Conservation (phyloP, 2,888 invertebrate genomes). For the Atherix ibis region DNA sequence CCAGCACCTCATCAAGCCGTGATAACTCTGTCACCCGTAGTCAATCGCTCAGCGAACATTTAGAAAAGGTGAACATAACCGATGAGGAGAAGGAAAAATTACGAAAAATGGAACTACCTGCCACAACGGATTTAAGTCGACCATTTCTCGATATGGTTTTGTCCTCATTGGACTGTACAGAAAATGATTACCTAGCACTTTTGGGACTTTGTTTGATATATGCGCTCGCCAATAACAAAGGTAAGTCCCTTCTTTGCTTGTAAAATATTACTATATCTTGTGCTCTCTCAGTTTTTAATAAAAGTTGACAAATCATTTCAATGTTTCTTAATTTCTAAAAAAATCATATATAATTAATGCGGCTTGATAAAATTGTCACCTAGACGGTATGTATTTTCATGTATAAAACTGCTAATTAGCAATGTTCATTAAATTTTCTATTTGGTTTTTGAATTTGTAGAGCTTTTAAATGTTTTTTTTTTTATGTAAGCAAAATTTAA, state of each 20-base stretch:
- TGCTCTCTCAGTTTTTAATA: too few relatives aligned
- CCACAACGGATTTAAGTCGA: constrained; percentile 18
- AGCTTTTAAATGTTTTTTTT: background rate
- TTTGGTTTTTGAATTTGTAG: background rate
- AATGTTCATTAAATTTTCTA: background rate
- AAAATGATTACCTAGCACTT: constrained; percentile 88
- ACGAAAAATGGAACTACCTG: constrained; percentile 15
- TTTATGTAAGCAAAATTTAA: too few relatives aligned
- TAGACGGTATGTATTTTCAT: constrained; percentile 7
- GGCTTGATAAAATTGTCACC: constrained; percentile 4
- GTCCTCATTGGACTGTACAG: constrained; percentile 70
- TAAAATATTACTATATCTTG: too few relatives aligned
- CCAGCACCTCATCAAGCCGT: constrained; percentile 12
- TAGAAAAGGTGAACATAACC: constrained; percentile 58
- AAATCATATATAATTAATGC: too few relatives aligned
- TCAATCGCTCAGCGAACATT: constrained; percentile 8
- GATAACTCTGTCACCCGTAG: constrained; percentile 8
- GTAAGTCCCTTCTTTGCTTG: constrained; percentile 40
- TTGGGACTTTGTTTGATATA: constrained; percentile 84
- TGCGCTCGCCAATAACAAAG: constrained; percentile 85
- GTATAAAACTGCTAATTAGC: too few relatives aligned
- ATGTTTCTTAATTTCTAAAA: too few relatives aligned
- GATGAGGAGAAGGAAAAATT: constrained; percentile 80
- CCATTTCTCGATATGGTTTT: constrained; percentile 80
- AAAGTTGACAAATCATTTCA: too few relatives aligned